Evolutionary conservation across 2,888 invertebrate species (phyloP).

Genomic region (Prosopocoilus inquinatus): DNA sequence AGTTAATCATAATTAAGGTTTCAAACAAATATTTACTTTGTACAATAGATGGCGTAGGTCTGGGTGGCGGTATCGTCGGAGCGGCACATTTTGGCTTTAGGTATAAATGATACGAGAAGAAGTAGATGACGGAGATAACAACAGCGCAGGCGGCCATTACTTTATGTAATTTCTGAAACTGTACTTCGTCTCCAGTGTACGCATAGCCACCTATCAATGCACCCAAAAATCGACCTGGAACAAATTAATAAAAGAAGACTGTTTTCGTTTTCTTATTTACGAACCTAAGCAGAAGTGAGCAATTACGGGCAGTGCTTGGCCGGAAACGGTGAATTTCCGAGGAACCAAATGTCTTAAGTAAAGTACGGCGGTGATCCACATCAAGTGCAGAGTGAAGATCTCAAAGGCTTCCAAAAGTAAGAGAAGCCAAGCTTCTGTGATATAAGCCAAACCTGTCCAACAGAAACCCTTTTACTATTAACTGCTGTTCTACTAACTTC

Average conservation of each 20-base stretch:
- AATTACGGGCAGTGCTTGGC: conserved; percentile 75
- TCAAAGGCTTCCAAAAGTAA: conserved; percentile 70
- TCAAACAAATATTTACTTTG: conserved; percentile 55
- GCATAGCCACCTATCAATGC: conserved; percentile 62
- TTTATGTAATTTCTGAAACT: conserved; percentile 58
- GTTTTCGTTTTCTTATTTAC: conserved; percentile 18
- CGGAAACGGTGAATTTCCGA: conserved; percentile 71
- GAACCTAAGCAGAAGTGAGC: conserved; percentile 75
- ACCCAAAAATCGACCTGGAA: conserved; percentile 69
- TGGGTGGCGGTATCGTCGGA: conserved; percentile 59
- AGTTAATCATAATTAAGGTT: background rate
- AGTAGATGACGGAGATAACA: conserved; percentile 65
- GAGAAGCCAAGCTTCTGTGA: conserved; percentile 63
- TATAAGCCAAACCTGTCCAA: conserved; percentile 56
- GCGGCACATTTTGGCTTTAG: conserved; percentile 73
- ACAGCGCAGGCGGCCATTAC: conserved; percentile 67
- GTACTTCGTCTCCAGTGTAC: conserved; percentile 46
- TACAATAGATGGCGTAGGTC: conserved; percentile 62
- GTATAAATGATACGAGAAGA: conserved; percentile 70
- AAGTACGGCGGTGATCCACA: conserved; percentile 77
- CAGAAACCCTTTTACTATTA: conserved; percentile 8
- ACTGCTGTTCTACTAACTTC: background rate
- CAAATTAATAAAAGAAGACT: conserved; percentile 10
- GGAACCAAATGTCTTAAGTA: conserved; percentile 81
- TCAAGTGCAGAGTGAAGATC: conserved; percentile 72